Base-by-base conservation (phyloP, 1,140 invertebrate genomes). In the Drosophila grimshawi region DNA sequence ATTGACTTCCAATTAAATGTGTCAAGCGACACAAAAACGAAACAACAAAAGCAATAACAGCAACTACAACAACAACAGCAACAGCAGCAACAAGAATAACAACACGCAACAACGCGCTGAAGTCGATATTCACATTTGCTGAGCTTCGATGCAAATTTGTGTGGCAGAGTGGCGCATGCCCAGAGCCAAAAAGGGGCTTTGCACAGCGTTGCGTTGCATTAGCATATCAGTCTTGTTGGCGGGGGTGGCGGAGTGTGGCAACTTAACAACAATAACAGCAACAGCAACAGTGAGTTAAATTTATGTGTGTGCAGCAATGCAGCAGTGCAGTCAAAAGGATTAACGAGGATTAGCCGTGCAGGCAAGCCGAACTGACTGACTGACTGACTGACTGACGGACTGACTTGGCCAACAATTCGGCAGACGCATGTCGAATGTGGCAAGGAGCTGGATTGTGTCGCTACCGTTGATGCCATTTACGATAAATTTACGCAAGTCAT, bases 401-500 rank as follows among this genome's bases (percentile, higher is more conserved):
- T 35, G 60, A 63, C 46, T 46, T 46, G 45, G 45, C 45, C 45
- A 46, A 46, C n/a, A 29, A 51, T 30, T 33, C 48, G 37, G 3
- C 59, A 33, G 63, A 32, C 11, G 68, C 46, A 43, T 56, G 59
- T 65, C 46, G 78, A 81, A 61, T 59, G 32, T 61, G 62, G 52
- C 33, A n/a, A 55, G 64, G 39, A 56, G 67, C 49, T 43, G 66
- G 8, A 60, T 56, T 53, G 45, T 64, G 43, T 37, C 56, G 74
- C 72, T 76, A 61, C 61, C 68, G 77, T 82, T 91, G 89, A 91
- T 91, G 81, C 79, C 85, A 89, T 86, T 89, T 91, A 86, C 89
- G 89, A 91, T 91, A 91, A 91, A 91, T 91, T 91, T 91, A 89
- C 86, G 85, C 89, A 91, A 91, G 89, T 91, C 89, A 91, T 91